Conservation (phyloP, 2,797 vertebrate species). For the Coregonus ussuriensis region DNA sequence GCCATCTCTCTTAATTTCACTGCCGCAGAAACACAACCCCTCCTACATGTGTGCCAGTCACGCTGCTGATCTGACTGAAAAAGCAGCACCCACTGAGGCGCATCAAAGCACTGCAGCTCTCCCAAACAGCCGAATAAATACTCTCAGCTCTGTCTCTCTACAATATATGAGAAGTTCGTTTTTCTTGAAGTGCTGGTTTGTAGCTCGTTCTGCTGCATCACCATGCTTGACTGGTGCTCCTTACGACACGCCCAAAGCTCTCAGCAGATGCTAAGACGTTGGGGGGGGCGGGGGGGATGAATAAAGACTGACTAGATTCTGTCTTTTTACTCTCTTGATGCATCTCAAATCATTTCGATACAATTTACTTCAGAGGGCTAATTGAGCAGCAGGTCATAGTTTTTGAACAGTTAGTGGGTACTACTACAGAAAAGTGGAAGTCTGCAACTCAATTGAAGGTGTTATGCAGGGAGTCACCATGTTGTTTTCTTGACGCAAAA, state of each 20-base stretch:
- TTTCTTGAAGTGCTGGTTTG: background rate
- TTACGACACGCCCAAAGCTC: background rate
- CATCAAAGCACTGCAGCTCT: background rate
- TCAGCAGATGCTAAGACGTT: background rate
- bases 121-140: background rate
- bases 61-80: background rate
- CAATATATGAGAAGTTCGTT: background rate
- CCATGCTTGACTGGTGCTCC: background rate
- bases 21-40: conserved; percentile 7
- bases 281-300: no score
- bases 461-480: no score
- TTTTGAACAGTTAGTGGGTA: no score
- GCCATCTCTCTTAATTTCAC: background rate
- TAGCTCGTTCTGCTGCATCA: background rate
- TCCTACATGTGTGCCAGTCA: conserved; percentile 4
- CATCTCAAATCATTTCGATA: no score
- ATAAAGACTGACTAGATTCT: no score
- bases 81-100: background rate
- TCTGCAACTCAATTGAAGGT: no score
- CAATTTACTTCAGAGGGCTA: no score
- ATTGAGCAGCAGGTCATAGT: no score
- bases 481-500: no score
- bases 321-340: no score
- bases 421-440: no score
- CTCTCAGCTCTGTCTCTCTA: background rate